Base-by-base conservation (phyloP, 2,888 invertebrate genomes). In the Idaea straminata region DNA sequence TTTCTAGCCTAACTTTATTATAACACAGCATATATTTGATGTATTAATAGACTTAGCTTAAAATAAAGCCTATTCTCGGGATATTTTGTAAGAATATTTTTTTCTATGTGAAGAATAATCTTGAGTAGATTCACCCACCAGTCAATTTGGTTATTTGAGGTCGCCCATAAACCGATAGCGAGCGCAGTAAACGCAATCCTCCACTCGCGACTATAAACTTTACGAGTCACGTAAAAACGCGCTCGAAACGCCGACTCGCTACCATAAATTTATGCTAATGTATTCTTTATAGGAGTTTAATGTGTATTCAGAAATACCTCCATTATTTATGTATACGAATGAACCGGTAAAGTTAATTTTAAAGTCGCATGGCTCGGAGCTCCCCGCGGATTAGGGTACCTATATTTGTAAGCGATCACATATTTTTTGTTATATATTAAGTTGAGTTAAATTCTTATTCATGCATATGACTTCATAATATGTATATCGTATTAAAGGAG, bases 261-360 rank as follows among this genome's bases (percentile, higher is more conserved):
- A 86, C 91, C 90, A 91, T 92, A 92, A 92, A 92, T 92, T 92
- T 91, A 92, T 92, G 92, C 91, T 92, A 92, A 92, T 92, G 92
- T 92, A 92, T 92, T 92, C 92, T 92, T 91, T 92, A 92, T 92
- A 91, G 92, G 90, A 92, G 89, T 92, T 92, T 92, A 92, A 92
- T 92, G 92, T 89, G 91, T 91, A 92, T 92, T 91, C 91, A 89
- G 89, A 90, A 92, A 92, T 92, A 90, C 92, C 88, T 84, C 87
- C 89, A 90, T 91, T 92, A 92, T 92, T 92, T 92, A 92, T 91
- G 90, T 91, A 88, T 89, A 88, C 90, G 90, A 91, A 91, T 92
- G 90, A 90, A 91, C 91, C 90, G 89, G 88, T 89, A 87, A 89
- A 91, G 92, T 92, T 92, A 91, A 92, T 92, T 92, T 91, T 90